Evolutionary conservation across 2,113 vertebrate species (phyloP).

Genomic region (Sylvietta virens): DNA sequence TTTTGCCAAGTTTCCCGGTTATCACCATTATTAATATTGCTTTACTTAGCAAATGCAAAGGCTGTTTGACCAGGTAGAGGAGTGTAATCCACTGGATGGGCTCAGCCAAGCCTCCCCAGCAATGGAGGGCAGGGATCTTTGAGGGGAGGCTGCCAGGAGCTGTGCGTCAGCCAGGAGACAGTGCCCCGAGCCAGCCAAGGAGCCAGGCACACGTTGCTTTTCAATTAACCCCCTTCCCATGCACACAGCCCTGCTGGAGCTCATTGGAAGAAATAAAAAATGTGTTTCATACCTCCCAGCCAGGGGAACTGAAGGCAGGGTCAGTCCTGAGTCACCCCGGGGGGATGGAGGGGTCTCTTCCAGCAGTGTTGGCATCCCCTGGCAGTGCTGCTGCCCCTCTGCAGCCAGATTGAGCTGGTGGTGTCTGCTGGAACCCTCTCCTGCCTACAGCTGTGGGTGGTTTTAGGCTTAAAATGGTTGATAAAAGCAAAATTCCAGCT

Average conservation of each 20-base stretch:
- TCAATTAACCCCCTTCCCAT: background rate
- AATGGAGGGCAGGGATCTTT: background rate
- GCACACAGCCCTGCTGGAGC: background rate
- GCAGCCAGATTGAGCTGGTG: background rate
- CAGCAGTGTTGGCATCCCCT: background rate
- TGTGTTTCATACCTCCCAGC: rapidly evolving
- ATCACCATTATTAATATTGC: background rate
- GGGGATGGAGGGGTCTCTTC: background rate
- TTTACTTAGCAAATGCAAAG: background rate
- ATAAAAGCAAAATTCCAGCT: background rate
- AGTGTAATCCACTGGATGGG: background rate
- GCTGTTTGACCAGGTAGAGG: background rate
- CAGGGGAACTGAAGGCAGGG: background rate
- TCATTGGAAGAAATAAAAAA: background rate
- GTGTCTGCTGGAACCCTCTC: background rate
- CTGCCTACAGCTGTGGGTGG: background rate
- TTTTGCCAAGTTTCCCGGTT: slow-evolving; percentile 25
- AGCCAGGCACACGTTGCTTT: background rate
- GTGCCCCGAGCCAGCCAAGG: background rate
- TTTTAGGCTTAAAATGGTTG: background rate
- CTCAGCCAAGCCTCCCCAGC: background rate
- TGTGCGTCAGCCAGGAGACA: background rate
- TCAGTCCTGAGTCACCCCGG: background rate
- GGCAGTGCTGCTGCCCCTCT: background rate
- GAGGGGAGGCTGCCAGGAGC: background rate